These are phyloP conservation scores for Mormyrops boulengeri DNA, from an alignment of 2,797 vertebrate genomes.

Conservation along the genomic window DNA sequence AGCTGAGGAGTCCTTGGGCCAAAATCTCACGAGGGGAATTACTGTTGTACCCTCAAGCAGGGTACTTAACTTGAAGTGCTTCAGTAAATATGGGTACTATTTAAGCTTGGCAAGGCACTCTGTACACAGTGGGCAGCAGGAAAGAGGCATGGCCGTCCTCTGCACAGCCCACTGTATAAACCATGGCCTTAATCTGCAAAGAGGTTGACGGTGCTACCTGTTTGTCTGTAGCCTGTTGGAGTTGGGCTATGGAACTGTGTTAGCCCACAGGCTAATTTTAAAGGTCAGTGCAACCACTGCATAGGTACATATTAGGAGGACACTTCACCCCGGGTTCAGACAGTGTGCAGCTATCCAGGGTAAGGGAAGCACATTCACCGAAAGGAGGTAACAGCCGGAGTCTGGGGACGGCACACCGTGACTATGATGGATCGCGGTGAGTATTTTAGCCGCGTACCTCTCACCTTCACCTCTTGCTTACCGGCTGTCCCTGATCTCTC, in stretches of 20 bases:
- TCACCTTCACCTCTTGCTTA: conserved; percentile 49
- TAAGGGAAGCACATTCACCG: conserved; percentile 61
- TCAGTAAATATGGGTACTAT: not conserved
- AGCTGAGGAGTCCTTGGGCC: not conserved
- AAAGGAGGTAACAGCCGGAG: conserved; percentile 58
- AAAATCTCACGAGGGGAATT: conserved; percentile 3
- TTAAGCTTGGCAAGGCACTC: not conserved
- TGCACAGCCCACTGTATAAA: not conserved
- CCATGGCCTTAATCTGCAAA: not conserved
- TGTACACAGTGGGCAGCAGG: not conserved
- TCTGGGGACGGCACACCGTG: conserved; percentile 60
- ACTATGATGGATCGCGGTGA: conserved; percentile 62
- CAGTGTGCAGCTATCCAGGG: conserved; percentile 67
- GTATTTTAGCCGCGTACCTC: conserved; percentile 58
- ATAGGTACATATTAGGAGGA: conserved; percentile 62
- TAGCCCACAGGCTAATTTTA: conserved; percentile 52
- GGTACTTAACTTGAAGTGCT: not conserved
- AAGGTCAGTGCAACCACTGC: conserved; percentile 63
- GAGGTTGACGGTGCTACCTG: not conserved
- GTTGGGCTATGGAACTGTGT: not conserved
- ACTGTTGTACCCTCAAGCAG: not conserved
- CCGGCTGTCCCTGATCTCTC: conserved; percentile 54
- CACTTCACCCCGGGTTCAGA: conserved; percentile 62
- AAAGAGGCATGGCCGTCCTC: not conserved
- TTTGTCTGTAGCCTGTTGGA: not conserved